phyloP scores from a whole-genome alignment of 1,140 invertebrate species.

The Drosophila kepulauana region DNA sequence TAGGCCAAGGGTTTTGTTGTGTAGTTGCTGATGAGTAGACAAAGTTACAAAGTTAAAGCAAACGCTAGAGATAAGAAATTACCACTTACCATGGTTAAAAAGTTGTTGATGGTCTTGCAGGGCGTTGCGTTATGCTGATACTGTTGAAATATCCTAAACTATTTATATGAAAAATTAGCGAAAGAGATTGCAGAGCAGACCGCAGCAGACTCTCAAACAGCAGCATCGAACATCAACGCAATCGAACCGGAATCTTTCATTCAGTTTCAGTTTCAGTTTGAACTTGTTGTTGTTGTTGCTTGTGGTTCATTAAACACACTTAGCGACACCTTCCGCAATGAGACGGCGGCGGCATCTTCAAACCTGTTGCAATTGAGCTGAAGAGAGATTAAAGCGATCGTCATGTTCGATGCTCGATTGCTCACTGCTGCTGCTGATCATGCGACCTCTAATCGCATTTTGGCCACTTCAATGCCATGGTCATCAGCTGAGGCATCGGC shows the following conservation, averaged over 20 bases:
- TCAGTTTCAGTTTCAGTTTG: conserved; percentile 23
- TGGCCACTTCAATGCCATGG: conserved; percentile 39
- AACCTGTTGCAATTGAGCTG: conserved; percentile 42
- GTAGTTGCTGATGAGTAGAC: conserved; percentile 8
- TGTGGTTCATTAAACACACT: conserved; percentile 48
- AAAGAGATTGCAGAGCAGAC: conserved; percentile 35
- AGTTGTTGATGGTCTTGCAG: conserved; percentile 29
- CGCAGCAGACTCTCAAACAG: conserved; percentile 39
- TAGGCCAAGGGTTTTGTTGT: conserved; percentile 7
- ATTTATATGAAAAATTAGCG: conserved; percentile 82
- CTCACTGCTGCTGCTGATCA: no score
- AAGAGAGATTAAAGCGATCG: neutral
- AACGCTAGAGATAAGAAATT: neutral
- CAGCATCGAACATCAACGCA: conserved; percentile 32
- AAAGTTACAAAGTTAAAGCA: neutral
- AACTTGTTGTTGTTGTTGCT: conserved; percentile 39
- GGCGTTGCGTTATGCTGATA: conserved; percentile 58
- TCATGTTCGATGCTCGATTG: neutral
- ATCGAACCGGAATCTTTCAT: conserved; percentile 58
- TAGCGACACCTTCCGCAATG: conserved; percentile 49
- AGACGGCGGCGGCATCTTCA: conserved; percentile 20
- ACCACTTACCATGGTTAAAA: conserved; percentile 41
- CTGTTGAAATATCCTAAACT: conserved; percentile 69
- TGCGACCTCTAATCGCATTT: conserved; percentile 33
- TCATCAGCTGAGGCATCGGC: conserved; percentile 2